Conservation (phyloP, 1,140 invertebrate genomes). For the Episyrphus balteatus region DNA sequence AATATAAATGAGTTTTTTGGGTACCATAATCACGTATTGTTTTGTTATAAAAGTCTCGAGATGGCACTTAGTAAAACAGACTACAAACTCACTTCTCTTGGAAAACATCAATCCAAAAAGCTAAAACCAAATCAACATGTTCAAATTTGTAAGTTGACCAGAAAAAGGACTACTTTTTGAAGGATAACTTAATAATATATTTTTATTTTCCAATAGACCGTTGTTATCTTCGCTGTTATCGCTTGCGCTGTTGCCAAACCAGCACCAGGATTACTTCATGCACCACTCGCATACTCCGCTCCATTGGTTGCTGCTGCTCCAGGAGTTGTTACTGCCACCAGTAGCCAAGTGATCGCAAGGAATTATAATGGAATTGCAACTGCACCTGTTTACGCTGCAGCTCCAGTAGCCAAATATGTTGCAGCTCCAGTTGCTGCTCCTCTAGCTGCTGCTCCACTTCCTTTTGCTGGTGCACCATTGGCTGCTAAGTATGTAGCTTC, state of each 20-base stretch:
- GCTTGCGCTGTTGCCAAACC: slow-evolving; percentile 25
- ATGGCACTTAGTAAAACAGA: no score
- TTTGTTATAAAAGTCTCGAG: no score
- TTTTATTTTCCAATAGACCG: slow-evolving; percentile 13
- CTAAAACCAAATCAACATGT: slow-evolving; percentile 5
- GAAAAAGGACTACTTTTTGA: not conserved
- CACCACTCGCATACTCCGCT: slow-evolving; percentile 1
- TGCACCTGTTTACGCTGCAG: slow-evolving; percentile 22
- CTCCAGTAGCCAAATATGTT: slow-evolving; percentile 19
- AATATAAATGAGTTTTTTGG: no score
- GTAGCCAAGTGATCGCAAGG: slow-evolving; percentile 38
- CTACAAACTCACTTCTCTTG: no score
- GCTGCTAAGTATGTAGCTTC: slow-evolving; percentile 9
- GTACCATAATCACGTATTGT: no score
- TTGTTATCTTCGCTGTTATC: slow-evolving; percentile 10
- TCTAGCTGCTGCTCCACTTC: slow-evolving; percentile 27
- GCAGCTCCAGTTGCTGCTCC: slow-evolving; percentile 7
- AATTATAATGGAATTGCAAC: slow-evolving; percentile 37
- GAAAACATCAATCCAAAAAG: no score
- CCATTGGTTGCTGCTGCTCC: slow-evolving; percentile 21
- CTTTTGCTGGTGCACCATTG: slow-evolving; percentile 9
- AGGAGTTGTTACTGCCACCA: slow-evolving; percentile 36
- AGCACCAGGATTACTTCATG: not conserved
- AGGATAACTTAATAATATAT: not conserved
- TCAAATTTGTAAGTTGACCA: slow-evolving; percentile 29